Percentiles rank a stretch among this genome's conserved stretches.
These are phyloP conservation scores for Zosterops hypoxanthus DNA, from an alignment of 2,113 vertebrate species.

Conservation along the genomic window DNA sequence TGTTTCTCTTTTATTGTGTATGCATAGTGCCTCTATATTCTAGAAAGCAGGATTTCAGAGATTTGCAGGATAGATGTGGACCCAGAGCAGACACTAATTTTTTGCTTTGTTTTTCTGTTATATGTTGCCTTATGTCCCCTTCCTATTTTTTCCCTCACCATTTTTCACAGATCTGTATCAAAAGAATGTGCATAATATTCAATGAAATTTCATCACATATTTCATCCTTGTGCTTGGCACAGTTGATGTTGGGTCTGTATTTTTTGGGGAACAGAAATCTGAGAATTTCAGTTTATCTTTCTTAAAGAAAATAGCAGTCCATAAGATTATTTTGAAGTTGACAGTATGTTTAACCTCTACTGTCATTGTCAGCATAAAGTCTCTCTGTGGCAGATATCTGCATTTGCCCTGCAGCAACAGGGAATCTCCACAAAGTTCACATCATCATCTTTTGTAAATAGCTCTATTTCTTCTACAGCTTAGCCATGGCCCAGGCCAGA, in stretches of 20 bases:
- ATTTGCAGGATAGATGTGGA: background rate
- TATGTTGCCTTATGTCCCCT: background rate
- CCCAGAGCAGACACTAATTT: background rate
- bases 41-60: background rate
- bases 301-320: background rate
- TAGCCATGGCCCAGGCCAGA: background rate
- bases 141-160: background rate
- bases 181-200: background rate
- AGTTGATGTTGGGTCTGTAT: background rate
- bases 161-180: background rate
- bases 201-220: background rate
- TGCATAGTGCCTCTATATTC: background rate
- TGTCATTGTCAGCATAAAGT: background rate
- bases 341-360: background rate
- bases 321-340: background rate
- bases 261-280: background rate
- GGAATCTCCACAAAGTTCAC: background rate
- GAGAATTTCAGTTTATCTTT: background rate
- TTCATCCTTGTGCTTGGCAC: background rate
- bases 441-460: background rate
- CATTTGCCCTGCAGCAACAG: background rate
- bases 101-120: background rate
- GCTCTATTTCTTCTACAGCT: background rate
- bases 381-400: background rate
- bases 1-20: background rate